Evolutionary conservation across 2,797 vertebrate species (phyloP).

Genomic region (Lophius americanus): DNA sequence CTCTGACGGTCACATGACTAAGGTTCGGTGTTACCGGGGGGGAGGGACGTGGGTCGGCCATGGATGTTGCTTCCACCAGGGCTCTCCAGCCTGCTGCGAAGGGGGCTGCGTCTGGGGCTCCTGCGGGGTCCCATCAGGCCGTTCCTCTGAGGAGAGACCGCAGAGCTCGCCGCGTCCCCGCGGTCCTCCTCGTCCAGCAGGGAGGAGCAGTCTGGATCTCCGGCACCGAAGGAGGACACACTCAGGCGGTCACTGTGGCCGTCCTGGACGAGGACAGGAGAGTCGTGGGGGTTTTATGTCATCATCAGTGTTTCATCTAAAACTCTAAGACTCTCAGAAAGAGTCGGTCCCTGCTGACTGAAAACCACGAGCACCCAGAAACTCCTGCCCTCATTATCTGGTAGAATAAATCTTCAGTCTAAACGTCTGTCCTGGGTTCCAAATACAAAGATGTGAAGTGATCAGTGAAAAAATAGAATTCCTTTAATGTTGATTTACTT

Average conservation of each 20-base stretch:
- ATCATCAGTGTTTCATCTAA: not conserved
- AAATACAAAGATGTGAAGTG: too few relatives aligned
- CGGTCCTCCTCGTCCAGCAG: slow-evolving; percentile 85
- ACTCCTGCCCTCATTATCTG: too few relatives aligned
- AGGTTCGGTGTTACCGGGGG: slow-evolving; percentile 64
- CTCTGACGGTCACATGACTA: too few relatives aligned
- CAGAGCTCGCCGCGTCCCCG: slow-evolving; percentile 77
- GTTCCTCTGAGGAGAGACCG: slow-evolving; percentile 76
- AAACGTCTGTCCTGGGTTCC: too few relatives aligned
- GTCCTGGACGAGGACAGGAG: slow-evolving; percentile 76
- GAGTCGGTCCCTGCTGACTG: too few relatives aligned
- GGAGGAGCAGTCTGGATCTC: slow-evolving; percentile 86
- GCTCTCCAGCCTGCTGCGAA: slow-evolving; percentile 76
- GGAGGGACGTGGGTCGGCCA: slow-evolving; percentile 69
- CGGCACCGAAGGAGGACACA: slow-evolving; percentile 85
- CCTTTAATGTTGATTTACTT: too few relatives aligned
- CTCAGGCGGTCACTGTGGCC: slow-evolving; percentile 86
- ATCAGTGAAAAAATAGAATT: too few relatives aligned
- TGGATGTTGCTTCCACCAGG: slow-evolving; percentile 77
- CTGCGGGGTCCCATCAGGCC: slow-evolving; percentile 40
- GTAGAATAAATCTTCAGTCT: too few relatives aligned
- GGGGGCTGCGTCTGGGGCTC: slow-evolving; percentile 79
- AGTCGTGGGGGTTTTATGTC: not conserved
- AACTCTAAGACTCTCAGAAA: too few relatives aligned
- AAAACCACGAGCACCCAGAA: too few relatives aligned